These are phyloP conservation scores for Pica pica DNA, from an alignment of 2,113 vertebrate genomes.

Conservation along the genomic window DNA sequence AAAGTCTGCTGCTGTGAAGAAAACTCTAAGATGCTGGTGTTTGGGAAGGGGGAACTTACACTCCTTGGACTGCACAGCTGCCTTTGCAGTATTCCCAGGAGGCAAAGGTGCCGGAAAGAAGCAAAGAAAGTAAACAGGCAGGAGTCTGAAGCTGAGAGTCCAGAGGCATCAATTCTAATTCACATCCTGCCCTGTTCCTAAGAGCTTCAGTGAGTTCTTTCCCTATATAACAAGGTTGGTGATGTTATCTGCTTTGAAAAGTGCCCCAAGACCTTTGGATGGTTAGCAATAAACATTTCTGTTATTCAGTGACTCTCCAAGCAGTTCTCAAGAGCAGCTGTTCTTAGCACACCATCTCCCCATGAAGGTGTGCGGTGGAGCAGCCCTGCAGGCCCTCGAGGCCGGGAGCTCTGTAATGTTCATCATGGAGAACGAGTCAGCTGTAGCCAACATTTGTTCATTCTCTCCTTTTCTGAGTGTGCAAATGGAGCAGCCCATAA, in stretches of 20 bases:
- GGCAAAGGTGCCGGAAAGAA: neutral
- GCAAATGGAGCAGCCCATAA: slow-evolving; percentile 1
- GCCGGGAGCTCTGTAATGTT: neutral
- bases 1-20: slow-evolving; percentile 27
- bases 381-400: neutral
- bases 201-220: neutral
- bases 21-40: slow-evolving; percentile 16
- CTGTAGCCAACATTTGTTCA: neutral
- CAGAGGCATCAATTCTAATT: neutral
- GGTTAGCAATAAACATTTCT: neutral
- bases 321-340: neutral
- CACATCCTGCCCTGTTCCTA: neutral
- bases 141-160: neutral
- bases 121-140: neutral
- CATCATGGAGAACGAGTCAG: neutral
- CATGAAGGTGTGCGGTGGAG: neutral
- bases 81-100: neutral
- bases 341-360: neutral
- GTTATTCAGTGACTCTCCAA: neutral
- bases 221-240: neutral
- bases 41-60: neutral
- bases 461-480: neutral
- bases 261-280: neutral
- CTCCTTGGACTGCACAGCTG: neutral
- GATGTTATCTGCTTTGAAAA: neutral